Evolutionary conservation across 2,797 vertebrate species (phyloP).

Genomic region (Circus cinereus): DNA sequence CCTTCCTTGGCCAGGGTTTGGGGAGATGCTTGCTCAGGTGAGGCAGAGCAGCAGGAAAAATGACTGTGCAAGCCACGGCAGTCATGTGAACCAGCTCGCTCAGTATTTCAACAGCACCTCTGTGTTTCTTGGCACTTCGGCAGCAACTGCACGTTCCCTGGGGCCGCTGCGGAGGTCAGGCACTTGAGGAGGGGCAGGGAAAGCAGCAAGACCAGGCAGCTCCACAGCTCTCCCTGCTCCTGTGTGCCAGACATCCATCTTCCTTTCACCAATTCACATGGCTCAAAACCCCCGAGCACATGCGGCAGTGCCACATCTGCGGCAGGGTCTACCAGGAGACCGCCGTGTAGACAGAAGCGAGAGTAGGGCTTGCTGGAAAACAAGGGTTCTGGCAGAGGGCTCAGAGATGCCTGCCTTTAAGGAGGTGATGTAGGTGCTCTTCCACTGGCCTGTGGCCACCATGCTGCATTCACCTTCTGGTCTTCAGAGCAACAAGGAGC

Average conservation of each 20-base stretch:
- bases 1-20: background rate
- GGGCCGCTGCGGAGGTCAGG: background rate
- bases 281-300: background rate
- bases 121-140: background rate
- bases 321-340: background rate
- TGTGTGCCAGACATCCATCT: background rate
- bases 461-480: background rate
- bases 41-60: background rate
- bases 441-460: background rate
- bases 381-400: fast-evolving
- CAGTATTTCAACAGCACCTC: background rate
- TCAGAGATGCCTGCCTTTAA: background rate
- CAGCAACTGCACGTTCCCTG: background rate
- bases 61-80: background rate
- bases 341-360: fast-evolving
- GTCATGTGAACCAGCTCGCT: background rate
- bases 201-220: background rate
- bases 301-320: background rate
- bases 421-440: background rate
- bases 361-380: background rate
- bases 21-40: background rate
- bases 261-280: background rate
- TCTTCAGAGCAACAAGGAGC: background rate
- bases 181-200: background rate
- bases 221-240: background rate